Conservation (phyloP, 2,113 vertebrate species). For the Isichthys henryi region DNA sequence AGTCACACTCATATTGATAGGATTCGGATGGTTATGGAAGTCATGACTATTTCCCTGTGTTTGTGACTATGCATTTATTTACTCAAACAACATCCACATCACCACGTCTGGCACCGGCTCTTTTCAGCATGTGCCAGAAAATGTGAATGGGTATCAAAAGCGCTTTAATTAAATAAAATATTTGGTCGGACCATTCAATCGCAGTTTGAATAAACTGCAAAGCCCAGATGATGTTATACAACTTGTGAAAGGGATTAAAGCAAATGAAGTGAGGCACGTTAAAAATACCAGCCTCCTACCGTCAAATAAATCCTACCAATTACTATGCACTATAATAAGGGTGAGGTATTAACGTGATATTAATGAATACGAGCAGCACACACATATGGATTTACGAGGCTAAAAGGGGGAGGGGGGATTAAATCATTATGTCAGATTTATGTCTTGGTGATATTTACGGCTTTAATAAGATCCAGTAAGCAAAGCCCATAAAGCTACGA, state of each 20-base stretch:
- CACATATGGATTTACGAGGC: constrained; percentile 15
- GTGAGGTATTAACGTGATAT: constrained; percentile 47
- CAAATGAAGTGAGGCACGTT: constrained; percentile 30
- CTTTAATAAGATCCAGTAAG: constrained; percentile 59
- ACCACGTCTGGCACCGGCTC: background rate
- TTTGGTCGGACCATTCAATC: constrained; percentile 43
- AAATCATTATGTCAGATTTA: constrained; percentile 56
- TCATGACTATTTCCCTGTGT: background rate
- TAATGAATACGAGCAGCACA: constrained; percentile 38
- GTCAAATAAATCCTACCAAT: constrained; percentile 37
- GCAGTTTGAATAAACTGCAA: constrained; percentile 45
- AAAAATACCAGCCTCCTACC: constrained; percentile 39
- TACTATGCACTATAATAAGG: constrained; percentile 49
- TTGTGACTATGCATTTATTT: background rate
- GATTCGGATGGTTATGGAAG: constrained; percentile 37
- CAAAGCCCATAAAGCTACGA: constrained; percentile 30
- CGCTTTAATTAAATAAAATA: constrained; percentile 39
- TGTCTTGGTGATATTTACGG: constrained; percentile 50
- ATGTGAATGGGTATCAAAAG: background rate
- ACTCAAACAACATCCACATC: background rate
- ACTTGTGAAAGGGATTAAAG: constrained; percentile 43
- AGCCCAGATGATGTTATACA: constrained; percentile 34
- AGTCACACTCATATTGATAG: constrained; percentile 27
- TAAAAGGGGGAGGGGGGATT: constrained; percentile 33
- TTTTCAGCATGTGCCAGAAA: background rate